A percentile compares a stretch with the other conserved stretches of the same genome.
Evolutionary conservation across 2,797 vertebrate species (phyloP).

Genomic region (Dendrocincla fuliginosa): DNA sequence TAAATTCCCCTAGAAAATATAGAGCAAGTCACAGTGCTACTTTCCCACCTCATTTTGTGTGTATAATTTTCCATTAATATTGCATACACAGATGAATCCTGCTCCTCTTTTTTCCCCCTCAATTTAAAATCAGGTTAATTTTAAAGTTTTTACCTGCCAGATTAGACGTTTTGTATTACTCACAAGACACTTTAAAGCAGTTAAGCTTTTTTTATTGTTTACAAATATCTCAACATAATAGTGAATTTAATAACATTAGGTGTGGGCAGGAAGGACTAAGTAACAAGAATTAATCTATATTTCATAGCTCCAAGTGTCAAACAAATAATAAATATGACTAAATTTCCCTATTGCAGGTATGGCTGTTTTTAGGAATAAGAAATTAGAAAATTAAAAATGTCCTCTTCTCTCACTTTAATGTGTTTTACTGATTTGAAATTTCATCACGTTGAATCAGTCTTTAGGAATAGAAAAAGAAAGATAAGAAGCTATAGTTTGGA

Average conservation of each 20-base stretch:
- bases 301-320: not conserved
- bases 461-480: not conserved
- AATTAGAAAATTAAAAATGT: not conserved
- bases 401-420: not conserved
- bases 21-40: not conserved
- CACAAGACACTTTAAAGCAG: not conserved
- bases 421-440: not conserved
- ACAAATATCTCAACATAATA: not conserved
- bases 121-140: not conserved
- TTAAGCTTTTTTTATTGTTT: not conserved
- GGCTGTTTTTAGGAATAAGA: not conserved
- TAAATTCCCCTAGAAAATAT: not conserved
- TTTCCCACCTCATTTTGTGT: not conserved
- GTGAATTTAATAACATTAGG: not conserved
- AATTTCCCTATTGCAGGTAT: not conserved
- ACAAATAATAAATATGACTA: not conserved
- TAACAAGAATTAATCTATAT: not conserved
- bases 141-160: not conserved
- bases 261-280: not conserved
- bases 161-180: not conserved
- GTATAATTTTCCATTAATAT: not conserved
- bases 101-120: not conserved
- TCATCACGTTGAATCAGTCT: not conserved
- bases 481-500: not conserved
- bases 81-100: not conserved